Evolutionary conservation across 1,140 invertebrate species (phyloP).

Genomic region (Bactericera cockerelli): DNA sequence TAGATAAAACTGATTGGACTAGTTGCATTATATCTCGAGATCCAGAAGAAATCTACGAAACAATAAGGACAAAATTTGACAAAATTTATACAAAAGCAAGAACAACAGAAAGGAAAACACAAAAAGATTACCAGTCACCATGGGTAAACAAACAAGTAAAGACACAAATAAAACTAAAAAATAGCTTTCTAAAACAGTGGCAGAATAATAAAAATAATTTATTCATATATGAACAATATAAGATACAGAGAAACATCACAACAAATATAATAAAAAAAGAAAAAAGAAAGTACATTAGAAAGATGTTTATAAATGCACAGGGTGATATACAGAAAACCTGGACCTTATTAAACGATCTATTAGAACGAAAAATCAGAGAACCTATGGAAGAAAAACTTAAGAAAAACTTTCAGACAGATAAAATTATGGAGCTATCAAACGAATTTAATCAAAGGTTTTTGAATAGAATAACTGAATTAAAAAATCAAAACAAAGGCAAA

Average conservation of each 20-base stretch:
- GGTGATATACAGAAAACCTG: background rate
- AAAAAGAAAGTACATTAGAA: no score
- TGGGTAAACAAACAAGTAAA: background rate
- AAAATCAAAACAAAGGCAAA: no score
- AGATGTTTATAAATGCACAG: background rate
- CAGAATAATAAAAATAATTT: background rate
- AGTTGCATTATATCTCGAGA: background rate
- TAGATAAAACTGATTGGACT: background rate
- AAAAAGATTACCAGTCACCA: background rate
- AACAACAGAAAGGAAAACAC: no score
- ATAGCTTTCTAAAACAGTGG: background rate
- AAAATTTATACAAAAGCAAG: background rate
- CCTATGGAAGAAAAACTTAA: no score
- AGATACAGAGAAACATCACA: background rate
- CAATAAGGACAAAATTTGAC: background rate
- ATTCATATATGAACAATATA: background rate
- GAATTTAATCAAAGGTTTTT: background rate
- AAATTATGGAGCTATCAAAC: no score
- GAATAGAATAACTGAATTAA: background rate
- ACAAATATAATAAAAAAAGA: no score
- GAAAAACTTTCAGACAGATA: no score
- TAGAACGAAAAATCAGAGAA: no score
- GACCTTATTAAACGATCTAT: background rate
- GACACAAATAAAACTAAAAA: background rate
- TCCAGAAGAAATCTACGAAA: background rate